Evolutionary conservation across 1,140 invertebrate genomes (phyloP).

Genomic region (Nylanderia fulva): DNA sequence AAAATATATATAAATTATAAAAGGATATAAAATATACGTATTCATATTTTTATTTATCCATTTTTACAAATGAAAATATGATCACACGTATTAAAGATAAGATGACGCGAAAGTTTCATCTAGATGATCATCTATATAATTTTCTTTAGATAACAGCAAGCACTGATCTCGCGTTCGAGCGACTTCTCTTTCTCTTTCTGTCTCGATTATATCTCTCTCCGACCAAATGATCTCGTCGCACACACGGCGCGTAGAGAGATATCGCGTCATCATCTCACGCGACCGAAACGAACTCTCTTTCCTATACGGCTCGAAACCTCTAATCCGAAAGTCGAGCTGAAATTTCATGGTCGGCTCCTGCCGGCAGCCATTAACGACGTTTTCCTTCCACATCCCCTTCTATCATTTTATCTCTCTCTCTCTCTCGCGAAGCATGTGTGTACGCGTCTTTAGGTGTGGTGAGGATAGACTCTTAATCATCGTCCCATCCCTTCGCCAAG

Average conservation of each 20-base stretch:
- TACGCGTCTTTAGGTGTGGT: constrained; percentile 53
- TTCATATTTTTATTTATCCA: too few relatives aligned
- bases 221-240: neutral
- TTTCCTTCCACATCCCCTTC: constrained; percentile 28
- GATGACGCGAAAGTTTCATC: too few relatives aligned
- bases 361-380: constrained; percentile 55
- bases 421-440: constrained; percentile 24
- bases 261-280: neutral
- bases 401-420: neutral
- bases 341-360: constrained; percentile 68
- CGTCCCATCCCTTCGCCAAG: constrained; percentile 76
- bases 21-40: too few relatives aligned
- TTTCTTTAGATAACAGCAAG: too few relatives aligned
- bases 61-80: too few relatives aligned
- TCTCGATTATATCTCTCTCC: too few relatives aligned
- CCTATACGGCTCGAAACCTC: constrained; percentile 44
- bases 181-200: neutral
- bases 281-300: constrained; percentile 28
- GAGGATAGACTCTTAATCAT: constrained; percentile 78
- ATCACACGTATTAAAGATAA: too few relatives aligned
- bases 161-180: neutral
- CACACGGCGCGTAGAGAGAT: neutral
- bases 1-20: too few relatives aligned
- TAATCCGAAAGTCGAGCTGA: constrained; percentile 61
- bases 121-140: too few relatives aligned